Evolutionary conservation across 1,140 invertebrate genomes (phyloP), one percentile per base, ranked within the genome.

Genomic region (Lucilia sericata): DNA sequence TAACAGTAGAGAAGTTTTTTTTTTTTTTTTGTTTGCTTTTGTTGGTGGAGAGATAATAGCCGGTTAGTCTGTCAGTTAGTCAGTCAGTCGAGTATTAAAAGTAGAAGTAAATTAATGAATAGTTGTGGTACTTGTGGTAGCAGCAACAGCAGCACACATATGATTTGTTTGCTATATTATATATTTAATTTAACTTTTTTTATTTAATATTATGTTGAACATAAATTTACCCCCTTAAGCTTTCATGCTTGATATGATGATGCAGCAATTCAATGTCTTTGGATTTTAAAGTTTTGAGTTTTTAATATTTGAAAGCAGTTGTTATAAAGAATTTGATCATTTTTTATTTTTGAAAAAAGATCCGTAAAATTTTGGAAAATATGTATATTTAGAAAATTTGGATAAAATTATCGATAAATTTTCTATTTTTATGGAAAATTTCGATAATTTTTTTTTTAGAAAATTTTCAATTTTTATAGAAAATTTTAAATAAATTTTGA

Each of bases 21-120:
- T 21, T 30, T 30, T 30, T 30, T 3, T 1, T 30, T 30, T 30
- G 25, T 30, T 30, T 2, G 25, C 25, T 30, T 30, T 30, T 30
- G 25, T 30, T 30, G 25, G 47, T 49, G 42, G 76, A 80, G 76
- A 80, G 75, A 80, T 49, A 76, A 80, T 80, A 78, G 76, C 21
- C 65, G 19, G 65, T 70, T 70, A 25, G 65, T 70, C 4, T 4
- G 55, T 17, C 14, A n/a, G 55, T 17, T 14, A 42, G 2, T 42
- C 42, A 60, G 55, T 60, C 14, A 60, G 14, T 60, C 55, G 14
- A 47, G 75, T 17, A 47, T 42, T 78, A 17, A 17, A 34, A 42
- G 34, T 42, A 17, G 36, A 78, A 42, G 75, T 42, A 36, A 78
- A 78, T 8, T 17, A 19, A 8, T 36, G 36, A 14, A 42, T 19